Base-by-base conservation (phyloP, 2,888 invertebrate genomes). In the Meghimatium bilineatum region DNA sequence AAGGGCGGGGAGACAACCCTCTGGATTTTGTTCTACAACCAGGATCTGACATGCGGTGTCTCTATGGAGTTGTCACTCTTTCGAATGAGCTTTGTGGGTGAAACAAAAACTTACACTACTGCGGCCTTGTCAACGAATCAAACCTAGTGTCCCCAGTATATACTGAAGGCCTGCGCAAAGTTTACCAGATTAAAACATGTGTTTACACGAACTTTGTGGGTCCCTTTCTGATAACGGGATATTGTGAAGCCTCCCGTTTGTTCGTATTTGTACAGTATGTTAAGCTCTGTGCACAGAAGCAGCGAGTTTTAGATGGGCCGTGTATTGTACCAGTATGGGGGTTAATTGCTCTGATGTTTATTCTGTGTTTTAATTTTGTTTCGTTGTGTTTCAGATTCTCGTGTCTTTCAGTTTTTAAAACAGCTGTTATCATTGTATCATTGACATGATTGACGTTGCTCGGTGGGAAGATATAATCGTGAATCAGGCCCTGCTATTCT, bases 41-140 rank as follows among this genome's bases (percentile, higher is more conserved):
- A 74, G 20, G 20, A 66, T 66, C 34, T 49, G 44, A 8, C 49
- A 10, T 29, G 66, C 29, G 29, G 5, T 3, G 71, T 3, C 34
- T 32, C 63, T 74, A 60, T 72, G 81, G 72, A 32, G 44, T 74
- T 44, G 26, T 36, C 26, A 81, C 74, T 60, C 81, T 32, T 80
- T 69, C 72, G 56, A 80, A 72, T 72, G 80, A 80, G 80, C 81
- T 81, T 81, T 80, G 60, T 63, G 74, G 44, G 80, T 56, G 81
- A 81, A 74, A 81, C 81, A 81, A 81, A 80, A 81, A 81, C 81
- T 14, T 74, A 81, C 81, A 81, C 38, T 81, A 52, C 36, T 1
- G 74, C 81, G 74, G 34, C n/a, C 74, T 74, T 81, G 81, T 81
- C 74, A 81, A 81, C 74, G 74, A 81, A 81, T 74, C 74, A 63